Evolutionary conservation across 1,140 invertebrate species (phyloP), one percentile per base, ranked within the genome.

Genomic region (Branchinecta lindahli): DNA sequence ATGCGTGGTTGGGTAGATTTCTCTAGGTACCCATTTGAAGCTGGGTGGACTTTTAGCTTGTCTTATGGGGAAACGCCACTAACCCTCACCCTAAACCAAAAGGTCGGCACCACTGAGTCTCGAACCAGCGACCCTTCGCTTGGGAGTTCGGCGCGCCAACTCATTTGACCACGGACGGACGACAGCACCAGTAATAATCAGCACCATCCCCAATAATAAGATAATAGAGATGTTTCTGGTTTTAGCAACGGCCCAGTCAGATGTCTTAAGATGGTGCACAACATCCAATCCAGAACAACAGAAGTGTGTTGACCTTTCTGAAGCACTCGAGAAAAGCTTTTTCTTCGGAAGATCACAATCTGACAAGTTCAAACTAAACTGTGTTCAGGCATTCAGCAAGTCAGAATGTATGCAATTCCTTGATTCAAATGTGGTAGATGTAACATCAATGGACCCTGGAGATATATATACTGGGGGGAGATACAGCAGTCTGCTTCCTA

Each of bases 381-480:
- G 52, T 61, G 52, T 61, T 20, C 52, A 61, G 83, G 87, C 84
- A 9, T 86, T 84, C 73, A 88, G 86, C 72, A 88, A 87, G 75
- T 88, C 91, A 76, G 89, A 91, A 76, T 93, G 91, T 75, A 92
- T 92, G 85, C 78, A 81, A 66, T 78, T 85, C 75, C 78, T 93
- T 44, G 89, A 92, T 77, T 79, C 85, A 45, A 86, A 88, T 75
- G 82, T 86, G 74, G 93, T 88, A 0, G 89, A 96, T 66, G 79
- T 97, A 46, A 90, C 94, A 10, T 86, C 86, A 0, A 77, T 97
- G 8, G 94, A 98, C 81, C 86, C 94, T 47, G 94, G 94, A 21
- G 90, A 96, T 81, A 87, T 95, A 12, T 97, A 94, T 80, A 84
- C 91, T 47, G 94, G 87, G 67, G 94, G 94, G 0, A 81, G 92